Evolutionary conservation across 2,797 vertebrate genomes (phyloP).

Genomic region (Alexandromys oeconomus): DNA sequence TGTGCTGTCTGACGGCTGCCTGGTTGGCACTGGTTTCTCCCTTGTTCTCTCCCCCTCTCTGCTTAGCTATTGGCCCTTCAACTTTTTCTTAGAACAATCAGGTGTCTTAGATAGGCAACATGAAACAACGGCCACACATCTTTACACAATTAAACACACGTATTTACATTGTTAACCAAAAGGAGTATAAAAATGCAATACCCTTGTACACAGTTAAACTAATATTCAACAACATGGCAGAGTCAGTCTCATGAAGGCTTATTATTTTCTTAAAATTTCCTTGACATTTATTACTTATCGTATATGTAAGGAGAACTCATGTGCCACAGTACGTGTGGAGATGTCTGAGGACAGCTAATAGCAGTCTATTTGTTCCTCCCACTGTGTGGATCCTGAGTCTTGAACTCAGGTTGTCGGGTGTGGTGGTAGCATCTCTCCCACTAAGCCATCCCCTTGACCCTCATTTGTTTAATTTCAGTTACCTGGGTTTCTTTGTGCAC

Average conservation of each 20-base stretch:
- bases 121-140: neutral
- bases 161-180: too few species aligned
- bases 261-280: too few species aligned
- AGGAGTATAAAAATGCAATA: neutral
- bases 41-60: neutral
- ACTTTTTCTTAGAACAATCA: neutral
- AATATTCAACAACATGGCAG: neutral
- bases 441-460: neutral
- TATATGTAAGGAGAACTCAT: too few species aligned
- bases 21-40: neutral
- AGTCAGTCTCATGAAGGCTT: neutral
- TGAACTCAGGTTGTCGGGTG: neutral
- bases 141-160: neutral
- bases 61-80: neutral
- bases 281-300: neutral
- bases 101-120: neutral
- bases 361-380: neutral
- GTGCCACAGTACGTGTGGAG: neutral
- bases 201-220: neutral
- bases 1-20: neutral
- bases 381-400: too few species aligned
- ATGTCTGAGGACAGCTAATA: too few species aligned
- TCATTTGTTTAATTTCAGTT: neutral
- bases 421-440: neutral
- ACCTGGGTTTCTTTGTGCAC: neutral